These are phyloP conservation scores for Microctonus hyperodae DNA, from an alignment of 2,888 invertebrate species.

Conservation along the genomic window DNA sequence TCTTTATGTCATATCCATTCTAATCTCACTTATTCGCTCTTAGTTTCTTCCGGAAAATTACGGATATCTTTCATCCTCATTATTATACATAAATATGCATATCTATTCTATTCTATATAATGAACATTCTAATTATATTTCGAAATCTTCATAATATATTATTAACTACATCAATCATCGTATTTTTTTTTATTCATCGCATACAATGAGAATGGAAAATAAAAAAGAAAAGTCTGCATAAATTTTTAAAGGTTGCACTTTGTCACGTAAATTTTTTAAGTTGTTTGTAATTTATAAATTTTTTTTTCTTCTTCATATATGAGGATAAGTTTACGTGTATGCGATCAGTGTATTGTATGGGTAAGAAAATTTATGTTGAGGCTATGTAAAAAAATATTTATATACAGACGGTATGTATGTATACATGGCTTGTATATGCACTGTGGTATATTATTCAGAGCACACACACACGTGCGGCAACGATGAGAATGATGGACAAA, in stretches of 20 bases:
- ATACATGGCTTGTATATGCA: background rate
- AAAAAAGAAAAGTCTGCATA: background rate
- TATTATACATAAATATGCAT: background rate
- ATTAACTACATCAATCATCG: background rate
- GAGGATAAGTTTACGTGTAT: background rate
- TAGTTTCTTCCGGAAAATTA: conserved; percentile 25
- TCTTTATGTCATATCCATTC: conserved; percentile 9
- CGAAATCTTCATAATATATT: conserved; percentile 4
- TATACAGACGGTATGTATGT: background rate
- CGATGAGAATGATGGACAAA: background rate
- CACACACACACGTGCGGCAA: conserved; percentile 7
- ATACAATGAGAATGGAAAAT: background rate
- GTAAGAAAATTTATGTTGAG: background rate
- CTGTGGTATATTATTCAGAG: conserved; percentile 31
- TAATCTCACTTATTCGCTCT: conserved; percentile 5
- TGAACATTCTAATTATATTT: conserved; percentile 2
- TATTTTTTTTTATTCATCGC: conserved; percentile 1
- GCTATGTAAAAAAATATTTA: background rate
- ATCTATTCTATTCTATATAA: background rate
- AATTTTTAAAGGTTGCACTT: conserved; percentile 1
- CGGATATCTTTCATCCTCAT: background rate
- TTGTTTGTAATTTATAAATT: background rate
- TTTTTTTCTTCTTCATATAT: background rate
- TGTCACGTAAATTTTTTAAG: background rate
- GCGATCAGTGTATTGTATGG: background rate